Conservation (phyloP, 2,113 vertebrate species). For the Sapayoa aenigma region DNA sequence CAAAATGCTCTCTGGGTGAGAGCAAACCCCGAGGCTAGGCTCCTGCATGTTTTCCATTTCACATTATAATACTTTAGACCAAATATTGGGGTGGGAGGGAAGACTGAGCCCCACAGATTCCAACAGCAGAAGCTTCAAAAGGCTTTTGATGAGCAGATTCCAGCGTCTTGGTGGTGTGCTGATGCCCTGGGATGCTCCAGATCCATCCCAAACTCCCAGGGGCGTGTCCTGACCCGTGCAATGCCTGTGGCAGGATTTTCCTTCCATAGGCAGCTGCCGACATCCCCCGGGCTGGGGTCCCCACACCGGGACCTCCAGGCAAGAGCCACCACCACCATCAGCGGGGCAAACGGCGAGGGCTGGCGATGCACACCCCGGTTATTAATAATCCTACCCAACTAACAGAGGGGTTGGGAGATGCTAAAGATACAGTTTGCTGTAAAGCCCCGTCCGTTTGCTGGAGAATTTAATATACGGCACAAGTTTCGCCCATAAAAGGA, state of each 20-base stretch:
- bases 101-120: rapidly evolving
- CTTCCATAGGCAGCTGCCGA: neutral
- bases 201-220: neutral
- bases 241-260: neutral
- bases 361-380: neutral
- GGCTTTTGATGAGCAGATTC: neutral
- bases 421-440: slow-evolving; percentile 69
- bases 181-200: rapidly evolving
- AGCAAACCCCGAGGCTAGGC: neutral
- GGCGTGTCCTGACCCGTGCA: rapidly evolving
- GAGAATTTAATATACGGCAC: slow-evolving; percentile 72
- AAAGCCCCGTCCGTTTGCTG: slow-evolving; percentile 63
- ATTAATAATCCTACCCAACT: slow-evolving; percentile 45
- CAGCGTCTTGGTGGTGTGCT: rapidly evolving
- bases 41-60: neutral
- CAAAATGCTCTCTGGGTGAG: neutral
- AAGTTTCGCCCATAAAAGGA: slow-evolving; percentile 75
- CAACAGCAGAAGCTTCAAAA: neutral
- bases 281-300: neutral
- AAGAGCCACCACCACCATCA: neutral
- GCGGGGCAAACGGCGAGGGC: neutral
- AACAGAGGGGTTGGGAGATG: slow-evolving; percentile 54
- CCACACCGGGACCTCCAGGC: neutral
- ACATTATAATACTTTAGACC: neutral
- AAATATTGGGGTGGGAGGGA: rapidly evolving